Base-by-base conservation (phyloP, 2,888 invertebrate species). In the Drosophila trichaetosa region DNA sequence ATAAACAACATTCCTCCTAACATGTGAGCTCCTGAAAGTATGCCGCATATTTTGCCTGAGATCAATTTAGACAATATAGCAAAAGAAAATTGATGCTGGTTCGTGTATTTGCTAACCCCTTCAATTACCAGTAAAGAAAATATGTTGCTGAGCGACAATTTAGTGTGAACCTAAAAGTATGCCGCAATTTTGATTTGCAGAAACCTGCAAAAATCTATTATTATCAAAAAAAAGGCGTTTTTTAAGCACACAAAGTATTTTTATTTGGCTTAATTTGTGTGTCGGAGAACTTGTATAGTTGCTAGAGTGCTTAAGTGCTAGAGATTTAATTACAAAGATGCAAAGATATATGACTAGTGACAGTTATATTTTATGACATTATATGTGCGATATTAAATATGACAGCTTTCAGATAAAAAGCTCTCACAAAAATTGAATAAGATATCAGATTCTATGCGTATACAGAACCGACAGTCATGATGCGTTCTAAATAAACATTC, bases 91-190 rank as follows among this genome's bases (percentile, higher is more conserved):
- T 24, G 2, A 24, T 2, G 24, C 24, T 24, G 24, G 2, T 24
- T 24, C 24, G 24, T 24, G 2, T 24, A 24, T 24, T 24, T 24
- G 24, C 24, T 24, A 24, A 24, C 24, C 2, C 2, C 24, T 2
- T n/a, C n/a, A n/a, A n/a, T 24, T 24, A 24, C 24, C 24, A 24
- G 24, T 24, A 24, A 24, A 2, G 24, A 2, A 13, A 16, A 4
- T 0, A 24, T 8, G 1, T 34, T 5, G 2, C 1, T 11, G 2
- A 31, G 0, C 2, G 5, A 6, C 5, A 1, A 24, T 24, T 34
- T 24, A 2, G 0, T n/a, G n/a, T 8, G 2, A 2, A 4, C 54
- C 27, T n/a, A 8, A n/a, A 16, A 29, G 38, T 29, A 29, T 56
- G 56, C 56, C 7, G 13, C 13, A n/a, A 29, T 38, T n/a, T 18